Conservation (phyloP, 2,888 invertebrate genomes). For the Amphipyra tragopoginis region DNA sequence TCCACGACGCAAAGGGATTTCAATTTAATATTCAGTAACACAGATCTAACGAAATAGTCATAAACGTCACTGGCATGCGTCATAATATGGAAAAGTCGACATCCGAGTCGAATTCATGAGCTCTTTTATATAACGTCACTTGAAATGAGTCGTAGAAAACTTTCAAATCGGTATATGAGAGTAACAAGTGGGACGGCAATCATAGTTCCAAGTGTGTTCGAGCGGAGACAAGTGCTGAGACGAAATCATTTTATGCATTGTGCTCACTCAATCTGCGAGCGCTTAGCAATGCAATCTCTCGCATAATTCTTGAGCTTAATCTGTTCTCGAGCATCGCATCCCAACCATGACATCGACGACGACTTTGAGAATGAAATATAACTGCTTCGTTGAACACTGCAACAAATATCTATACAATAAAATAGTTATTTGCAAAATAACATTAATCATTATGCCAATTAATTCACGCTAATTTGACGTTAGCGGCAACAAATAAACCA, state of each 20-base stretch:
- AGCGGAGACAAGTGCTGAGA: slow-evolving; percentile 53
- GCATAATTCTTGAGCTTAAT: slow-evolving; percentile 57
- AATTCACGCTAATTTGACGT: too few species aligned
- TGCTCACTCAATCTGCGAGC: slow-evolving; percentile 58
- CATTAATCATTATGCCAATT: too few species aligned
- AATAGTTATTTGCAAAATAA: too few species aligned
- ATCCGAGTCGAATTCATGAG: slow-evolving; percentile 70
- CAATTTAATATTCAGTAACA: slow-evolving; percentile 70
- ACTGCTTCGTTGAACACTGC: slow-evolving; percentile 23
- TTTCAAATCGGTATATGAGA: slow-evolving; percentile 75
- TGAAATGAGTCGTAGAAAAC: slow-evolving; percentile 74
- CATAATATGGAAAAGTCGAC: slow-evolving; percentile 67
- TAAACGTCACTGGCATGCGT: slow-evolving; percentile 65
- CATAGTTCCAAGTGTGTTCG: slow-evolving; percentile 57
- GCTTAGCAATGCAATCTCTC: slow-evolving; percentile 58
- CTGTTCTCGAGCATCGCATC: slow-evolving; percentile 47
- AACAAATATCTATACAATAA: slow-evolving; percentile 1
- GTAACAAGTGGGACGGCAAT: slow-evolving; percentile 73
- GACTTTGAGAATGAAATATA: slow-evolving; percentile 42
- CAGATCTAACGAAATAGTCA: slow-evolving; percentile 60
- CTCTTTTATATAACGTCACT: slow-evolving; percentile 77
- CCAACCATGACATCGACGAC: slow-evolving; percentile 42
- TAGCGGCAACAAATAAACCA: too few species aligned
- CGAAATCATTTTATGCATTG: slow-evolving; percentile 64
- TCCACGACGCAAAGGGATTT: slow-evolving; percentile 65